These are phyloP conservation scores for Stegastes partitus DNA, from an alignment of 2,113 vertebrate species.

Conservation along the genomic window DNA sequence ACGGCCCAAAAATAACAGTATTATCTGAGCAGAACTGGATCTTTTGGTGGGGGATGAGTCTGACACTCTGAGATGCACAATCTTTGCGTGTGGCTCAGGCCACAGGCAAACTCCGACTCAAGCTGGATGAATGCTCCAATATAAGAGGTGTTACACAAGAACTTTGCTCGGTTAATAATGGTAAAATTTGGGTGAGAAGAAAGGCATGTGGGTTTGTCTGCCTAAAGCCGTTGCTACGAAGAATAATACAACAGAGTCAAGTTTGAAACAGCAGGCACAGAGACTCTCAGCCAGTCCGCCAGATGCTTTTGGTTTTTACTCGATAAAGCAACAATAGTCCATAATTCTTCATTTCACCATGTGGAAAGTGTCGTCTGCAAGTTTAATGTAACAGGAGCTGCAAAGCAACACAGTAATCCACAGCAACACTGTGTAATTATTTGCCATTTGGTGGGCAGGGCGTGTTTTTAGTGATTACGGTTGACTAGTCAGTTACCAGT, in stretches of 20 bases:
- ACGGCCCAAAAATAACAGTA: constrained; percentile 17
- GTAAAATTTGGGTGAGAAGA: constrained; percentile 43
- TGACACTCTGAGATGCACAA: not conserved
- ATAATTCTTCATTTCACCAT: constrained; percentile 43
- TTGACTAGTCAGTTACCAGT: not conserved
- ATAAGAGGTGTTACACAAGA: constrained; percentile 23
- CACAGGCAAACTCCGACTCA: not conserved
- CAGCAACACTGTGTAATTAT: constrained; percentile 33
- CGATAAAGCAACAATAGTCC: constrained; percentile 39
- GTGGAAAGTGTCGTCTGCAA: constrained; percentile 57
- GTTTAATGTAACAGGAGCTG: constrained; percentile 23
- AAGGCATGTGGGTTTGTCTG: constrained; percentile 20
- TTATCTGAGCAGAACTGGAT: constrained; percentile 31
- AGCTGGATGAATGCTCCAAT: constrained; percentile 9
- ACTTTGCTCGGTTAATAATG: constrained; percentile 29
- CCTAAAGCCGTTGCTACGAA: constrained; percentile 35
- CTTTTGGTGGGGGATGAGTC: not conserved
- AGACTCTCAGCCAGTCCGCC: constrained; percentile 29
- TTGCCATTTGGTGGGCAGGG: constrained; percentile 29
- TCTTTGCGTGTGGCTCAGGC: constrained; percentile 8
- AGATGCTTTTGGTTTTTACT: constrained; percentile 35
- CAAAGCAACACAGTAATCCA: constrained; percentile 32
- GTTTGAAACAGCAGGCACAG: constrained; percentile 38
- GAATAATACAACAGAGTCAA: constrained; percentile 23
- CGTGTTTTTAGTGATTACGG: not conserved